Evolutionary conservation across 2,113 vertebrate species (phyloP), one percentile per base, ranked within the genome.

Genomic region (Actinemys pallida): DNA sequence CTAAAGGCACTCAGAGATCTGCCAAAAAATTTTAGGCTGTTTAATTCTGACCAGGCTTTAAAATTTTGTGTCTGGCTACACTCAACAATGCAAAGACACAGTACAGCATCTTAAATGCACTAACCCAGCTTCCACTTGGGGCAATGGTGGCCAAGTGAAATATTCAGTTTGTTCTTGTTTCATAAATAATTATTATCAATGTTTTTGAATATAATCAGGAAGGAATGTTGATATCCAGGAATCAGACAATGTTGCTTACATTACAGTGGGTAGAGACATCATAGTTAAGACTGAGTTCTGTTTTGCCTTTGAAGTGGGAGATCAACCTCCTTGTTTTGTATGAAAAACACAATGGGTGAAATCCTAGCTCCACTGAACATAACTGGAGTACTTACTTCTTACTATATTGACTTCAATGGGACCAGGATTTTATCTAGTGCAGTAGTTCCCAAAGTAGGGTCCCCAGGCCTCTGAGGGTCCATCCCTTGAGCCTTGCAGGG

Each of bases 1-100:
- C 92, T 93, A 97, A 96, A 85, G 69, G 79, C 84, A 95, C 91
- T 45, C 95, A 97, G 92, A 97, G 86, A 96, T 85, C 52, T 92
- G 89, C 90, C 94, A 95, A 88, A 69, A 87, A 69, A 92, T 96
- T 96, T 97, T 95, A 93, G 93, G 85, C 81, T 86, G 27, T 13
- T 88, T 94, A 93, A 91, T 95, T 97, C 69, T 3, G 1, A 47
- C 17, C 53, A 96, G 81, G 84, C 65, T 93, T 91, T 94, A 92
- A 93, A 97, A 97, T 80, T 45, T 62, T 3, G 2, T 69, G 91
- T 69, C 47, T 93, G 90, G 49, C 54, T 65, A 50, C 53, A 92
- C 82, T 96, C 81, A 94, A 14, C 81, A 69, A 59, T 10, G 87
- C 79, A 91, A 91, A 91, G 76, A 56, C 65, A 2, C 42, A 93